phyloP scores from a whole-genome alignment of 2,888 invertebrate genomes.

The Amphipyra tragopoginis region DNA sequence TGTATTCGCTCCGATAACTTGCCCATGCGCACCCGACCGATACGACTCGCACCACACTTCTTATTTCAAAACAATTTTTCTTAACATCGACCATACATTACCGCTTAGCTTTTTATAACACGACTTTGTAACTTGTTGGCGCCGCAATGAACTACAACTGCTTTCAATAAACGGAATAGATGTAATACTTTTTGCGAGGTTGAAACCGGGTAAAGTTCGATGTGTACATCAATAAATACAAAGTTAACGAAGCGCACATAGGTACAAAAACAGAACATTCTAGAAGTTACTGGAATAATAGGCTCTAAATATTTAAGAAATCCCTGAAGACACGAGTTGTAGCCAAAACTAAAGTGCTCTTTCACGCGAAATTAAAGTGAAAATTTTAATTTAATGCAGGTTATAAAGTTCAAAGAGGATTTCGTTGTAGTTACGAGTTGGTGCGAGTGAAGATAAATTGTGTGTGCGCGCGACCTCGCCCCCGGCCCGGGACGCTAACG shows the following conservation, averaged over 20 bases:
- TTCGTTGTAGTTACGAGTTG: constrained; percentile 59
- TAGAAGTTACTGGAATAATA: constrained; percentile 30
- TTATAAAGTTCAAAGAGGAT: constrained; percentile 66
- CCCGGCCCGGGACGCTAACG: constrained; percentile 78
- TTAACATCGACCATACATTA: constrained; percentile 79
- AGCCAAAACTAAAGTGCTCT: constrained; percentile 35
- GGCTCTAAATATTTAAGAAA: constrained; percentile 51
- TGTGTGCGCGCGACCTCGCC: constrained; percentile 82
- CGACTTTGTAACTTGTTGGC: constrained; percentile 63
- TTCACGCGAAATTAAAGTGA: constrained; percentile 45
- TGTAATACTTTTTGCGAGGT: constrained; percentile 55
- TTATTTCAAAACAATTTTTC: constrained; percentile 84
- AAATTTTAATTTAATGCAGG: constrained; percentile 66
- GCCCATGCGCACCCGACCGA: constrained; percentile 89
- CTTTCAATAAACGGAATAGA: constrained; percentile 37
- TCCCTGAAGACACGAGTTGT: constrained; percentile 24
- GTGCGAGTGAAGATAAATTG: constrained; percentile 76
- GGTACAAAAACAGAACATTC: constrained; percentile 66
- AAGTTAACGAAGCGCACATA: constrained; percentile 83
- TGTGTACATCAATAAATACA: constrained; percentile 76
- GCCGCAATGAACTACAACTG: constrained; percentile 74
- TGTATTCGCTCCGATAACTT: constrained; percentile 90
- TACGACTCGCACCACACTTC: constrained; percentile 84
- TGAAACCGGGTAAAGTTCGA: constrained; percentile 77
- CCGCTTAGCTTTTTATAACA: constrained; percentile 69